Evolutionary conservation across 2,113 vertebrate genomes (phyloP).

Genomic region (Ageneiosus marmoratus): DNA sequence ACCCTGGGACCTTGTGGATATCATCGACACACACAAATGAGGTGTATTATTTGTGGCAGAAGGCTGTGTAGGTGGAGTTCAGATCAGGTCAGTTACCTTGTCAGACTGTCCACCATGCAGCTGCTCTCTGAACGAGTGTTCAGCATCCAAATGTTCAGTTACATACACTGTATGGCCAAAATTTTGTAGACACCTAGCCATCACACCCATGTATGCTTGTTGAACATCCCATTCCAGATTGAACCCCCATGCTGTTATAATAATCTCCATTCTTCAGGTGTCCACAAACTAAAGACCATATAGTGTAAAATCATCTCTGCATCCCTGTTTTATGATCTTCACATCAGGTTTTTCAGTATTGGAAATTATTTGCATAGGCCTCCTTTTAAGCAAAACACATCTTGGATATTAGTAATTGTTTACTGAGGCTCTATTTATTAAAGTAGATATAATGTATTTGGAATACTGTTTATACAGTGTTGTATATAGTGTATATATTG

Average conservation of each 20-base stretch:
- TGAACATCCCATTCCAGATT: neutral
- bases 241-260: neutral
- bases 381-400: neutral
- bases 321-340: neutral
- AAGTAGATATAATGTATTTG: constrained; percentile 14
- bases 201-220: neutral
- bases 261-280: neutral
- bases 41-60: neutral
- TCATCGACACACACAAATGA: neutral
- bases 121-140: neutral
- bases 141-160: neutral
- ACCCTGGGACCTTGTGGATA: neutral
- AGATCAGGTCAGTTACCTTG: neutral
- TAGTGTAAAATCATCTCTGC: neutral
- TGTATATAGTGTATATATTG: constrained; percentile 46
- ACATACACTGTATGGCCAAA: neutral
- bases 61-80: neutral
- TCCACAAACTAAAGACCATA: neutral
- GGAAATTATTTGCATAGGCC: neutral
- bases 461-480: constrained; percentile 36
- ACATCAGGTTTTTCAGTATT: neutral
- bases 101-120: neutral
- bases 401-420: neutral
- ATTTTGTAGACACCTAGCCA: neutral
- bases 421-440: constrained; percentile 2